Conservation (phyloP, 2,888 invertebrate genomes). For the Oscheius sp. region DNA sequence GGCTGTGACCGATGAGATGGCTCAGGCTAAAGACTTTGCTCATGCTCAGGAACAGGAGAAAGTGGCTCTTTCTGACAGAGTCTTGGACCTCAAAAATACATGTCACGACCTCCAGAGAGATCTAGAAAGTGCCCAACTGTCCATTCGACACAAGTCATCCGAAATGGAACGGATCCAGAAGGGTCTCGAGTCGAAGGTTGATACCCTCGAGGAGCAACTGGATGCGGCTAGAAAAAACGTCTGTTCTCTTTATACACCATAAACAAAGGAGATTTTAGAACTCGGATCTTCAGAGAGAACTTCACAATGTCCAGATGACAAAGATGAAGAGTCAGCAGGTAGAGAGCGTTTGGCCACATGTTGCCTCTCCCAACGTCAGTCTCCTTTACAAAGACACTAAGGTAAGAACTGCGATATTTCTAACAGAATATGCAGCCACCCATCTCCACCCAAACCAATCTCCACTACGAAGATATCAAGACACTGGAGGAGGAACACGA, state of each 20-base stretch:
- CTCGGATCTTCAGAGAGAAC: background rate
- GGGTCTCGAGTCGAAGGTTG: background rate
- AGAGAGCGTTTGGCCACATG: background rate
- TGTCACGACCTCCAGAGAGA: background rate
- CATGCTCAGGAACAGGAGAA: too few species aligned
- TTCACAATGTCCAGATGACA: background rate
- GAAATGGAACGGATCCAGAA: background rate
- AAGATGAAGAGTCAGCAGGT: background rate
- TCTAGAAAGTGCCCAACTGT: background rate
- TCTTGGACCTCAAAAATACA: too few species aligned
- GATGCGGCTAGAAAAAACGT: conserved; percentile 13
- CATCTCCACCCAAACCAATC: background rate
- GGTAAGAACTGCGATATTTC: background rate
- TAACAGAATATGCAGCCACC: background rate
- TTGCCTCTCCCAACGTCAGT: background rate
- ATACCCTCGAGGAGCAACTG: background rate
- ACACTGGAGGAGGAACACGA: background rate
- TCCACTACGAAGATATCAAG: background rate
- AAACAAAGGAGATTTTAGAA: background rate
- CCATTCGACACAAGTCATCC: background rate
- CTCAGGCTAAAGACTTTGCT: background rate
- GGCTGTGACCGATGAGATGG: background rate
- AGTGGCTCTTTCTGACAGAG: too few species aligned
- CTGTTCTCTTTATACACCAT: background rate
- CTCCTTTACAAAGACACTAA: conserved; percentile 6